Evolutionary conservation across 2,888 invertebrate genomes (phyloP), one percentile per base, ranked within the genome.

Genomic region (Prosapia bicincta): DNA sequence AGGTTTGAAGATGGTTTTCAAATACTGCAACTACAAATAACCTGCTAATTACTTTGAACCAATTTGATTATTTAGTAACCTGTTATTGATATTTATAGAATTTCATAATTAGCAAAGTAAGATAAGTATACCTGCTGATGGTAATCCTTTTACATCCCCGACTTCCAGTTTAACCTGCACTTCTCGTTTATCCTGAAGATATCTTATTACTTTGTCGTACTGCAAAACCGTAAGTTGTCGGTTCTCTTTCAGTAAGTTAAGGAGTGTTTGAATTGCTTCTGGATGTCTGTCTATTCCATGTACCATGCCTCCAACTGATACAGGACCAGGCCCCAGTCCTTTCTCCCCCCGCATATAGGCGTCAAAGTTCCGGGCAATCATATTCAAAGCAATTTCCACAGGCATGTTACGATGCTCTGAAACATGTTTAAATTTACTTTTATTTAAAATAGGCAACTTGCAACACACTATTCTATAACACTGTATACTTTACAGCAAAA

Each of bases 401-500:
- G 97, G 97, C 96, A 98, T 98, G 86, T 98, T 97, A 81, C 98
- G 91, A 85, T 98, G 98, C 83, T 97, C 98, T 92, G 88, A 20
- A 54, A 54, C 20, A 38, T 38, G 13, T 38, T 38, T 38, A 38
- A 38, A 30, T 30, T 30, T 30, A 30, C 9, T n/a, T 5, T 30
- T 30, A 30, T 30, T 30, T 30, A 30, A 30, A 30, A 30, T 6
- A 30, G 5, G 30, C 30, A 30, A 30, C 9, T 5, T 30, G 6
- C 30, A 30, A 30, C 9, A 9, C 30, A n/a, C n/a, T n/a, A n/a
- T n/a, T n/a, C n/a, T n/a, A n/a, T n/a, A n/a, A n/a, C n/a, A n/a
- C n/a, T n/a, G n/a, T n/a, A n/a, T n/a, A n/a, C n/a, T n/a, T n/a
- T n/a, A n/a, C n/a, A n/a, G n/a, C n/a, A n/a, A n/a, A n/a, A n/a